These are phyloP conservation scores for Clivina fossor DNA, from an alignment of 2,888 invertebrate genomes.

Conservation along the genomic window DNA sequence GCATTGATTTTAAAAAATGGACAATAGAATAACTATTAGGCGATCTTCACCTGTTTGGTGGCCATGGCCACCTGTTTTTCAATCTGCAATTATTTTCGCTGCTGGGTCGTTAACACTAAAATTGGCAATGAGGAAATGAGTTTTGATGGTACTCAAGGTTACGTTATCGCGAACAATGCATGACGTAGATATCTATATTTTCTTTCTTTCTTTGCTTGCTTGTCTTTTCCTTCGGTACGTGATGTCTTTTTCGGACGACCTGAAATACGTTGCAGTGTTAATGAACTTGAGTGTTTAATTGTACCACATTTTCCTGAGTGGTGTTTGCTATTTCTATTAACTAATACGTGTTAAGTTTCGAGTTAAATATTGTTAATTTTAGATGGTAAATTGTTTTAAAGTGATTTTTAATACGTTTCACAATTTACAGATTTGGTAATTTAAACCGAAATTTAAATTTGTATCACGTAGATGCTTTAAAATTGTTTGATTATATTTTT, in stretches of 20 bases:
- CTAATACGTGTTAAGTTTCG: too few relatives aligned
- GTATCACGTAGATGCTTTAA: too few relatives aligned
- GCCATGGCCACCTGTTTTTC: constrained; percentile 21
- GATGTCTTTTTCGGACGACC: constrained; percentile 10
- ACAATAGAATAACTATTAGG: too few relatives aligned
- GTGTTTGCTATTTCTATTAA: too few relatives aligned
- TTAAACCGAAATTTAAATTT: too few relatives aligned
- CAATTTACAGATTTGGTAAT: too few relatives aligned
- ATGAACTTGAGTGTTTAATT: constrained; percentile 28
- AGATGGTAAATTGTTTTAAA: too few relatives aligned
- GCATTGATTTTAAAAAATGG: too few relatives aligned
- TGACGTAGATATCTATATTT: constrained; percentile 27
- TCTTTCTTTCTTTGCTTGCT: constrained; percentile 22
- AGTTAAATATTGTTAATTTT: too few relatives aligned
- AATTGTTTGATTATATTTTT: too few relatives aligned
- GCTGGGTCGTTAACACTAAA: constrained; percentile 32
- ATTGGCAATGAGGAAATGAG: constrained; percentile 32
- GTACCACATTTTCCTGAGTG: constrained; percentile 17
- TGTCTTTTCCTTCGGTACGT: too few relatives aligned
- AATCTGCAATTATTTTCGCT: constrained; percentile 13
- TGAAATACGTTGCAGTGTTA: constrained; percentile 6
- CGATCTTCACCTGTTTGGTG: constrained; percentile 18
- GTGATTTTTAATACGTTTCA: too few relatives aligned
- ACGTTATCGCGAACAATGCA: constrained; percentile 24
- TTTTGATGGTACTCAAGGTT: constrained; percentile 24